These are phyloP conservation scores for Montipora cactus DNA, from an alignment of 64 coral and sea anemone genomes.

Conservation along the genomic window DNA sequence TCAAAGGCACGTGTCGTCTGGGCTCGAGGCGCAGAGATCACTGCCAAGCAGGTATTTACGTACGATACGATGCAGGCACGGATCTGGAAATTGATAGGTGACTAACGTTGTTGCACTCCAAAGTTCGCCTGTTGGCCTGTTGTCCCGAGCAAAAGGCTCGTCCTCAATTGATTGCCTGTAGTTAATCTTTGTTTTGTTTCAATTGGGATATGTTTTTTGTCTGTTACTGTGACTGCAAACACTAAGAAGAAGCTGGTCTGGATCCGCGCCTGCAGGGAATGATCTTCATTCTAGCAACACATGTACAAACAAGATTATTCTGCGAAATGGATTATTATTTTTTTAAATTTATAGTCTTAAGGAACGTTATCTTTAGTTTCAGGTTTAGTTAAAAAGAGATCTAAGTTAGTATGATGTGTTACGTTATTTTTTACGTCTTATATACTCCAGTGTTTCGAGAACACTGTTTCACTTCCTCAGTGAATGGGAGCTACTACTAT, in stretches of 20 bases:
- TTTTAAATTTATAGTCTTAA: not conserved
- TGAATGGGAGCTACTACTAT: not conserved
- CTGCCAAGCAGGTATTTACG: slow-evolving; percentile 26
- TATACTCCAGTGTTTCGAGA: slow-evolving; percentile 52
- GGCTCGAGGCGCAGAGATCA: slow-evolving; percentile 58
- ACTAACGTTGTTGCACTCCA: too few species aligned
- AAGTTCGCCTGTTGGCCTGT: too few species aligned
- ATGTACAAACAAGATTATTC: not conserved
- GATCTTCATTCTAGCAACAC: too few species aligned
- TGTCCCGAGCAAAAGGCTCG: not conserved
- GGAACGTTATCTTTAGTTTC: not conserved
- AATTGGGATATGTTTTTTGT: not conserved
- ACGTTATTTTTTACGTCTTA: not conserved
- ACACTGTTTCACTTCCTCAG: not conserved
- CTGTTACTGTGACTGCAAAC: not conserved
- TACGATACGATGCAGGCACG: not conserved
- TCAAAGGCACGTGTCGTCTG: slow-evolving; percentile 52
- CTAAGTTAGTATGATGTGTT: not conserved
- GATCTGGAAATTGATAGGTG: not conserved
- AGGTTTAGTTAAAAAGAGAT: not conserved
- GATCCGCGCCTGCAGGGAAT: not conserved
- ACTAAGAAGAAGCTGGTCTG: not conserved
- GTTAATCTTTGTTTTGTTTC: not conserved
- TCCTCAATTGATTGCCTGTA: not conserved
- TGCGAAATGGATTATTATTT: not conserved